Evolutionary conservation across 2,797 vertebrate genomes (phyloP), one percentile per base, ranked within the genome.

Genomic region (Enteromius radiatus): DNA sequence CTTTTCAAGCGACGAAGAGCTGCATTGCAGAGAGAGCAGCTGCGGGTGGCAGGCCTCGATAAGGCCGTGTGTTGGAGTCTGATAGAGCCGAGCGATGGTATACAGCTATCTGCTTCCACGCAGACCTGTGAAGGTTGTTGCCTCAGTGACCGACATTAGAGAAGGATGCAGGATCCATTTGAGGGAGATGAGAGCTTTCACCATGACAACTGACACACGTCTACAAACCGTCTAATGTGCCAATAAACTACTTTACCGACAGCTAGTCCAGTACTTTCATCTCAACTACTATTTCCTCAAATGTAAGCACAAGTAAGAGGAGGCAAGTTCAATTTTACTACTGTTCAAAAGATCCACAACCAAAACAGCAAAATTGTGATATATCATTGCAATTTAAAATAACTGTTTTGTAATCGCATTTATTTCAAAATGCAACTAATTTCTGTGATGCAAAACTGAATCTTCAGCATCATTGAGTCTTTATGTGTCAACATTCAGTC

Each of bases 1-100:
- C 80, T 84, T 88, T 84, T 89, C 82, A 78, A 85, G 86, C 88
- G 85, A 75, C 84, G 89, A 93, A 93, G 92, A 87, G 80, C 92
- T 91, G 92, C 92, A 93, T 91, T 93, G 94, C 93, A 91, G 91
- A 86, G 90, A 90, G 85, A 91, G 88, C 90, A 88, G 89, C 88
- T 91, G 92, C 90, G 86, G 83, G 88, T 92, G 91, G 88, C 84
- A 84, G 87, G 87, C 80, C 85, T 84, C 86, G 93, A 94, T 93
- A 94, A 92, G 90, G 89, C 88, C 81, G 79, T 86, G 61, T 91
- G 91, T 91, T 90, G 88, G 88, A 78, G 88, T 81, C 86, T 78
- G 93, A 95, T 93, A 93, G 87, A 87, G 89, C 88, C 84, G 87
- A 61, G 63, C 69, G 85, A 89, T 91, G 89, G 86, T 47, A 68